Conservation (phyloP, 2,797 vertebrate species). For the Squalus acanthias region DNA sequence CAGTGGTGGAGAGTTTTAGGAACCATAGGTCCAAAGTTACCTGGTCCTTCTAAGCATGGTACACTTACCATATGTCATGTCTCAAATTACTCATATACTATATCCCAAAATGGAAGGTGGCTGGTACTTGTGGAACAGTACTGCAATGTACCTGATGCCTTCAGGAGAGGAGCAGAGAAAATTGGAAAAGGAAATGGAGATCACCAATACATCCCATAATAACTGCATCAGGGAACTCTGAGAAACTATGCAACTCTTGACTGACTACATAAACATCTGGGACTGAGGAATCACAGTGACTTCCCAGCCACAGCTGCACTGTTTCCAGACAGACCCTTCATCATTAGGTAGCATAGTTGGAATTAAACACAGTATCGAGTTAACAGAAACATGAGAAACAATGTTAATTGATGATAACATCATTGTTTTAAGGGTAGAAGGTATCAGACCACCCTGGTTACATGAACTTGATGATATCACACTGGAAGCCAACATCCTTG, state of each 20-base stretch:
- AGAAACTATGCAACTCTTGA: not conserved
- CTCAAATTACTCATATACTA: not conserved
- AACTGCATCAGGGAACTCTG: not conserved
- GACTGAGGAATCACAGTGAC: not conserved
- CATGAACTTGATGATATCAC: not conserved
- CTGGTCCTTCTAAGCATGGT: not conserved
- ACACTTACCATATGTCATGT: not conserved
- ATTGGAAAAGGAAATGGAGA: not conserved
- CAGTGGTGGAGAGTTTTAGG: not conserved
- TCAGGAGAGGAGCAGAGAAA: not conserved
- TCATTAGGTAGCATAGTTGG: slow-evolving; percentile 25
- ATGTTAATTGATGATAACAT: slow-evolving; percentile 27
- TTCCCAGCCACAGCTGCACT: slow-evolving; percentile 12
- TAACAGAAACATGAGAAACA: slow-evolving; percentile 15
- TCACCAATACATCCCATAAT: not conserved
- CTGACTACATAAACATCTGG: not conserved
- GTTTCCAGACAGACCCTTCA: slow-evolving; percentile 25
- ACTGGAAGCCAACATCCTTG: not conserved
- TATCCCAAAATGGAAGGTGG: not conserved
- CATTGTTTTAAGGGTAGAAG: slow-evolving; percentile 9
- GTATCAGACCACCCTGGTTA: slow-evolving; percentile 29
- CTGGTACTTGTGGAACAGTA: not conserved
- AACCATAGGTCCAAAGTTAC: not conserved
- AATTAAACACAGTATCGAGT: slow-evolving; percentile 27
- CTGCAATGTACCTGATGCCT: not conserved